These are phyloP conservation scores for Columba janthina DNA, from an alignment of 2,113 vertebrate species.

Conservation along the genomic window DNA sequence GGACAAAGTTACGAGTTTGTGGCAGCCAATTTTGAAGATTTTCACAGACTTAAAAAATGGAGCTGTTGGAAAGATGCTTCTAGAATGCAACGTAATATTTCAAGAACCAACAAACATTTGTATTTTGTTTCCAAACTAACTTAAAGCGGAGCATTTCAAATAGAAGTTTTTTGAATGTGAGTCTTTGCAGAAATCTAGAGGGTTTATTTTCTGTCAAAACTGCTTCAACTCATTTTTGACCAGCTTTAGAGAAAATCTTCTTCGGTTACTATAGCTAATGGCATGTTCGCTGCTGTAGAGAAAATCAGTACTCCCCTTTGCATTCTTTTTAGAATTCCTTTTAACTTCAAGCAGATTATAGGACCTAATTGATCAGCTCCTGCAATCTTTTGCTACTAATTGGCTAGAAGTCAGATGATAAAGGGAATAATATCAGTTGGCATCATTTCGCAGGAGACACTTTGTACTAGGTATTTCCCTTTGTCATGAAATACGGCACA, in stretches of 20 bases:
- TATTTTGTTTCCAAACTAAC: background rate
- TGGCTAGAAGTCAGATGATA: constrained; percentile 5
- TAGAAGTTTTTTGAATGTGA: background rate
- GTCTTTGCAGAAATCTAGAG: background rate
- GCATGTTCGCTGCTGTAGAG: background rate
- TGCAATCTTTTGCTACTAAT: constrained; percentile 50
- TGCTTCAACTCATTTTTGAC: background rate
- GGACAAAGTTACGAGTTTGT: background rate
- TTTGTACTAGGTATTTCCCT: constrained; percentile 12
- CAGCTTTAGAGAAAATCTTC: background rate
- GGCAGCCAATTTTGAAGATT: background rate
- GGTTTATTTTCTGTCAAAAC: background rate
- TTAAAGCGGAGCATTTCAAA: background rate
- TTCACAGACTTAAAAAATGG: background rate
- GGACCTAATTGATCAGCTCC: constrained; percentile 17
- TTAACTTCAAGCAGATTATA: constrained; percentile 29
- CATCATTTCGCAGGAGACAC: background rate
- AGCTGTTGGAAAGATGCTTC: background rate
- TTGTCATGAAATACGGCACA: constrained; percentile 26
- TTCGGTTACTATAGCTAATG: background rate
- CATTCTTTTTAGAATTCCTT: background rate
- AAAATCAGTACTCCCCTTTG: background rate
- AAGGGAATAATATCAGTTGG: background rate
- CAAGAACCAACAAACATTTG: background rate
- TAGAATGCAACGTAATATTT: background rate